Conservation (phyloP, 1,140 invertebrate genomes). For the Atta texana region DNA sequence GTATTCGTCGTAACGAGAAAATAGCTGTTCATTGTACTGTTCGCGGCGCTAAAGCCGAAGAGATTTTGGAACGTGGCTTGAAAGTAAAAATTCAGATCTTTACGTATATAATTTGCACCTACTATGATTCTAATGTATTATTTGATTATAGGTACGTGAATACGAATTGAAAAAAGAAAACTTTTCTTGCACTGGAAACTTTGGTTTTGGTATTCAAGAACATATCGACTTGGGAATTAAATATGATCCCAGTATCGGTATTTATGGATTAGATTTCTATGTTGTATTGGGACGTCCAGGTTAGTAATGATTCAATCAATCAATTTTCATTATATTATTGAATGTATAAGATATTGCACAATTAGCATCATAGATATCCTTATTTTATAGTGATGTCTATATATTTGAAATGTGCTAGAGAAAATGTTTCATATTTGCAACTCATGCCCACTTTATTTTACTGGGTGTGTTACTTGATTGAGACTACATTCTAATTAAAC, state of each 20-base stretch:
- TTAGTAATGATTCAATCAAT: constrained; percentile 79
- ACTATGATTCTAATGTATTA: constrained; percentile 48
- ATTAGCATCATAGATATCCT: constrained; percentile 66
- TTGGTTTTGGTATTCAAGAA: constrained; percentile 99
- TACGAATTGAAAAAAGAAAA: constrained; percentile 99
- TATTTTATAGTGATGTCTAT: constrained; percentile 73
- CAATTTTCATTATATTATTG: too few species aligned
- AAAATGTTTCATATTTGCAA: constrained; percentile 86
- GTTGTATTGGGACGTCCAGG: constrained; percentile 98
- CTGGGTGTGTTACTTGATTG: constrained; percentile 86
- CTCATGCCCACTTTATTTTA: constrained; percentile 84
- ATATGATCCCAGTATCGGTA: constrained; percentile 99
- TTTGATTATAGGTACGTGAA: constrained; percentile 94
- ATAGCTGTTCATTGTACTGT: constrained; percentile 99
- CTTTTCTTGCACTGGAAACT: constrained; percentile 99
- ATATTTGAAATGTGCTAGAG: constrained; percentile 84
- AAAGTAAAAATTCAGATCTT: constrained; percentile 89
- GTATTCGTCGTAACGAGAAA: constrained; percentile 99
- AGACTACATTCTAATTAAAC: constrained; percentile 78
- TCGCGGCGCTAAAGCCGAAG: constrained; percentile 99
- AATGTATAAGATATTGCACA: not conserved
- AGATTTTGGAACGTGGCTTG: constrained; percentile 98
- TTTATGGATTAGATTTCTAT: constrained; percentile 99
- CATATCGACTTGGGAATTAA: constrained; percentile 99
- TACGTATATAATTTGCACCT: not conserved